These are phyloP conservation scores for Trematomus bernacchii DNA, from an alignment of 2,797 vertebrate species.

Conservation along the genomic window DNA sequence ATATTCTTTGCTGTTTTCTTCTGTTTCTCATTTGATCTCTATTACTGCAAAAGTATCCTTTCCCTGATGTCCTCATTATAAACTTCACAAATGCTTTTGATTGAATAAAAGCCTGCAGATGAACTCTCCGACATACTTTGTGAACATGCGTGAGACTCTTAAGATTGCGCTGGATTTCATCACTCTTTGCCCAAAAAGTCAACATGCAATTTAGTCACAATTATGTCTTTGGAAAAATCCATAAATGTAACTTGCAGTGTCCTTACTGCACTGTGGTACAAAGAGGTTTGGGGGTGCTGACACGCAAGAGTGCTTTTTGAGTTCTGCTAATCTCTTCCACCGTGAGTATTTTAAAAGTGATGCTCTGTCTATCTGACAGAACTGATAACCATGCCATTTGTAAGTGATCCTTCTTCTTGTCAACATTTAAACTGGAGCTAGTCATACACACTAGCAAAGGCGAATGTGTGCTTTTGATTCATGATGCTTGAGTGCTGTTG, in stretches of 20 bases:
- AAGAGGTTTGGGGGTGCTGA: conserved; percentile 22
- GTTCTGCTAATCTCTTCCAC: conserved; percentile 43
- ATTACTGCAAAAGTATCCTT: conserved; percentile 15
- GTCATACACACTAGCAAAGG: conserved; percentile 17
- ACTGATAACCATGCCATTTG: conserved; percentile 47
- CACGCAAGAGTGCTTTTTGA: conserved; percentile 11
- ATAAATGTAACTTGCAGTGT: conserved; percentile 39
- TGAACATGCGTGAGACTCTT: conserved; percentile 20
- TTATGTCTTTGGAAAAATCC: conserved; percentile 51
- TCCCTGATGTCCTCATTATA: conserved; percentile 60
- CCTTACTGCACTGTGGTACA: conserved; percentile 11
- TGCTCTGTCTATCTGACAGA: conserved; percentile 8
- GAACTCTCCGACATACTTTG: conserved; percentile 37
- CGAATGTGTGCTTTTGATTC: conserved; percentile 31
- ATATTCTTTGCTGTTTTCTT: conserved; percentile 17
- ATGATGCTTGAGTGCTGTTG: conserved; percentile 36
- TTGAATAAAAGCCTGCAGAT: conserved; percentile 17
- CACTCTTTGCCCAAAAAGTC: conserved; percentile 61
- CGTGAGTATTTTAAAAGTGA: conserved; percentile 42
- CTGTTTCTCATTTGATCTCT: conserved; percentile 26
- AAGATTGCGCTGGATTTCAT: conserved; percentile 73
- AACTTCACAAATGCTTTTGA: conserved; percentile 54
- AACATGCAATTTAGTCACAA: conserved; percentile 66
- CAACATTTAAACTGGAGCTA: conserved; percentile 1
- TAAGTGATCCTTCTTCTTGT: conserved; percentile 6